phyloP scores from a whole-genome alignment of 2,113 vertebrate genomes.

The Isurus oxyrinchus region DNA sequence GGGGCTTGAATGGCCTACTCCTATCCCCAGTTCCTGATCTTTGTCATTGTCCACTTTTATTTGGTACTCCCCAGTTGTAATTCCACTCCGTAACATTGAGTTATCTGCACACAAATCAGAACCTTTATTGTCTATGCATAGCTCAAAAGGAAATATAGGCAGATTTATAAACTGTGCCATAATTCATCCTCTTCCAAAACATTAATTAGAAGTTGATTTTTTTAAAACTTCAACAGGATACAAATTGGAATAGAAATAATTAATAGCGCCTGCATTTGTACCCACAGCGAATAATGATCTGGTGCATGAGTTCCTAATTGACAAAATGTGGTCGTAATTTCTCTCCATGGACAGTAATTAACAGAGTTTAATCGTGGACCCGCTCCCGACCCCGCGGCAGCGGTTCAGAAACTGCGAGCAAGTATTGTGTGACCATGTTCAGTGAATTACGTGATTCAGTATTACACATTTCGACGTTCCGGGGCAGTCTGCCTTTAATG shows the following conservation, averaged over 20 bases:
- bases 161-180: background rate
- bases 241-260: background rate
- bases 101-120: background rate
- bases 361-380: background rate
- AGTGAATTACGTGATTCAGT: background rate
- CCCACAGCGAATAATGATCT: background rate
- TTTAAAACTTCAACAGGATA: background rate
- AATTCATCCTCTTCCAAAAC: background rate
- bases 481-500: constrained; percentile 21
- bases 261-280: background rate
- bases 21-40: background rate
- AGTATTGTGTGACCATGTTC: background rate
- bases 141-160: background rate
- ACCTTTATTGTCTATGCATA: background rate
- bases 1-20: background rate
- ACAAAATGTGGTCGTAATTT: background rate
- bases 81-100: background rate
- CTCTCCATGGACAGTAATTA: constrained; percentile 13
- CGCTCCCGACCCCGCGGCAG: background rate
- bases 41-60: background rate
- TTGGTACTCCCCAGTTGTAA: background rate
- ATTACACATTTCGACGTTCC: background rate
- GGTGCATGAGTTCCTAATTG: background rate
- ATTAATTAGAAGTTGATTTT: background rate
- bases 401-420: background rate